Base-by-base conservation (phyloP, 1,140 invertebrate species). In the Drosophila albomicans region DNA sequence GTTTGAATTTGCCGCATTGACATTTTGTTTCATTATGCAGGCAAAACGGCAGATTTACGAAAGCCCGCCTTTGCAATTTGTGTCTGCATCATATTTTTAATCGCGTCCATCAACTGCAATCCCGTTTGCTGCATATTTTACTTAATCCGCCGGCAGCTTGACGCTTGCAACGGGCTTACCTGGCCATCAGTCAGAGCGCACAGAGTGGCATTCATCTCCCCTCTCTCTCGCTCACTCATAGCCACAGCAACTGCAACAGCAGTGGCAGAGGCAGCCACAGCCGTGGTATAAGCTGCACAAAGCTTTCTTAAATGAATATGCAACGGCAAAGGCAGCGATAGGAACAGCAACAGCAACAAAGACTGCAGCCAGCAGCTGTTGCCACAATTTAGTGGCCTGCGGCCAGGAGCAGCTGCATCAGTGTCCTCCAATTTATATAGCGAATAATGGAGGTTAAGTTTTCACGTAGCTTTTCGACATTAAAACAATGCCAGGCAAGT, bases 351-450 rank as follows among this genome's bases (percentile, higher is more conserved):
- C 20, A 25, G 20, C 20, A 5, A 28, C 46, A 28, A 3, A 5
- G n/a, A 51, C 45, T 11, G 46, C 10, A 15, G 16, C 16, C 2
- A 58, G 15, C 62, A 84, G 81, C 59, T 84, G 81, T 54, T 69
- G 73, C 81, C 81, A 85, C 77, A 84, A 84, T 84, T 84, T 84
- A 79, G 81, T 84, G 81, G 81, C 72, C 52, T 65, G 81, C 67
- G 65, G 71, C 63, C 61, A 16, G 35, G 32, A 52, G 70, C 62
- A 41, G 28, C 46, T 43, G 54, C 45, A 30, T 15, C 52, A 25
- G 8, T 16, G 13, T 8, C 20, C 15, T 38, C n/a, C 51, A 54
- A 61, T 56, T 49, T 61, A 61, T 62, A 45, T 32, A 54, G n/a
- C 16, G 13, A 54, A 56, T 16, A 63, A 35, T 11, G 35, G 28